A percentile compares a stretch with the other conserved stretches of the same genome.
phyloP scores from a whole-genome alignment of 1,140 invertebrate species.

The Diabrotica undecimpunctata region DNA sequence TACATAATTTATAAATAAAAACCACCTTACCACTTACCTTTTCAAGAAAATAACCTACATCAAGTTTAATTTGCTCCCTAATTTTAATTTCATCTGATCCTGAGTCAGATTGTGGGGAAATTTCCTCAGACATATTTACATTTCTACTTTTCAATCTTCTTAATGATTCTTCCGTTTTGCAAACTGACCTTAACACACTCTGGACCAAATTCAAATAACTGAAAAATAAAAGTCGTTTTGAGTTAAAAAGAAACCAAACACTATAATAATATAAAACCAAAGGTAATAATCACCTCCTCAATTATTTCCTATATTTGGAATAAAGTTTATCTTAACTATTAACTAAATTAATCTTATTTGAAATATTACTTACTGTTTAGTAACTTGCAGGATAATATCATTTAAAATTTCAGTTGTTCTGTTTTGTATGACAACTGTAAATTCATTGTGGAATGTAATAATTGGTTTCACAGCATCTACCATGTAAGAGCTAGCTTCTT shows the following conservation, averaged over 20 bases:
- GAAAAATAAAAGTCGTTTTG: slow-evolving; percentile 39
- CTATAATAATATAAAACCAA: too few relatives aligned
- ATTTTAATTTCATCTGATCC: slow-evolving; percentile 90
- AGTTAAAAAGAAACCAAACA: not conserved
- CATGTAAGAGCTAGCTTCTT: slow-evolving; percentile 75
- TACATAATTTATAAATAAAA: too few relatives aligned
- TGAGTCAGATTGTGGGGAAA: slow-evolving; percentile 49
- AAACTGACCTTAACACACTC: slow-evolving; percentile 87
- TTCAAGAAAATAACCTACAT: slow-evolving; percentile 57
- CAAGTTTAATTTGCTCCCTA: slow-evolving; percentile 80
- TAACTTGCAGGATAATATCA: slow-evolving; percentile 28
- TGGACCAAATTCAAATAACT: slow-evolving; percentile 78
- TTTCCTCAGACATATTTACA: slow-evolving; percentile 46
- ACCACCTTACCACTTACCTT: slow-evolving; percentile 26
- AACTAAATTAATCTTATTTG: too few relatives aligned
- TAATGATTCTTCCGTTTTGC: slow-evolving; percentile 91
- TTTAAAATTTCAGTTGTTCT: slow-evolving; percentile 26
- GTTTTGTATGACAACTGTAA: slow-evolving; percentile 49
- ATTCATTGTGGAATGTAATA: slow-evolving; percentile 57
- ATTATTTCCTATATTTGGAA: too few relatives aligned
- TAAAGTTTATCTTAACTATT: too few relatives aligned
- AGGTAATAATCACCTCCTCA: too few relatives aligned
- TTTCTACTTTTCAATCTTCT: slow-evolving; percentile 82
- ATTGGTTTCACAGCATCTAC: slow-evolving; percentile 63
- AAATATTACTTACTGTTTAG: slow-evolving; percentile 30